A percentile compares a stretch with the other conserved stretches of the same genome.
Conservation (phyloP, 2,797 vertebrate genomes). For the Botia almorhae region DNA sequence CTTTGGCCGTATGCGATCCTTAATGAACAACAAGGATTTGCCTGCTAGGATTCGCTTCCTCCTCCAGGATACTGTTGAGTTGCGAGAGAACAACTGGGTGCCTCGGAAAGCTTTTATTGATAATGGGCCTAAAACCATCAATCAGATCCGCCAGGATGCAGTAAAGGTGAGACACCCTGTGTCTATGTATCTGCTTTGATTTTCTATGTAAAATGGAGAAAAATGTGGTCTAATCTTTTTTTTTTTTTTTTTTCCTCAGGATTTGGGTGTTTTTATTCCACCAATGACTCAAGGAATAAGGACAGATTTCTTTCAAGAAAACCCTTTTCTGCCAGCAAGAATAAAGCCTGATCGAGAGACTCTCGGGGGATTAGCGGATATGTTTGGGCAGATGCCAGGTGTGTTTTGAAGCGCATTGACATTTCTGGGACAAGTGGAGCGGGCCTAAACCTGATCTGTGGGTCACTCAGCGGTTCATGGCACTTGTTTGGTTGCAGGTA, state of each 20-base stretch:
- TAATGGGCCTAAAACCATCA: constrained; percentile 99
- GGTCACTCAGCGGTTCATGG: background rate
- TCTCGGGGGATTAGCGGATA: constrained; percentile 96
- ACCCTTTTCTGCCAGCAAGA: constrained; percentile 92
- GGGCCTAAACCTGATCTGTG: constrained; percentile 15
- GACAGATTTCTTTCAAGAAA: constrained; percentile 97
- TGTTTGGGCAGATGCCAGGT: constrained; percentile 99
- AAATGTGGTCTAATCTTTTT: background rate
- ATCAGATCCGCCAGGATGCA: constrained; percentile 99
- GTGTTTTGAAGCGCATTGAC: constrained; percentile 23
- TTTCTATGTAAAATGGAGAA: background rate
- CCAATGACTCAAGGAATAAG: constrained; percentile 95
- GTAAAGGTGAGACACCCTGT: constrained; percentile 83
- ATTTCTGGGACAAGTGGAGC: constrained; percentile 7
- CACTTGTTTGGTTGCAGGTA: constrained; percentile 73
- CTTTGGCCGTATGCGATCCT: constrained; percentile 98
- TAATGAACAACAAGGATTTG: constrained; percentile 99
- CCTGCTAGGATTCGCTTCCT: constrained; percentile 99
- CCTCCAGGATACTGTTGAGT: constrained; percentile 98
- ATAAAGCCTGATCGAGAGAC: constrained; percentile 96
- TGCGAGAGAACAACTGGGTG: constrained; percentile 97
- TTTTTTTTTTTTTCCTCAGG: constrained; percentile 72
- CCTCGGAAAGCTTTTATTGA: constrained; percentile 99
- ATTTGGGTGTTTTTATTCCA: constrained; percentile 99
- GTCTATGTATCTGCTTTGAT: background rate